These are phyloP conservation scores for Larimichthys crocea DNA, from an alignment of 2,113 vertebrate genomes.

Conservation along the genomic window DNA sequence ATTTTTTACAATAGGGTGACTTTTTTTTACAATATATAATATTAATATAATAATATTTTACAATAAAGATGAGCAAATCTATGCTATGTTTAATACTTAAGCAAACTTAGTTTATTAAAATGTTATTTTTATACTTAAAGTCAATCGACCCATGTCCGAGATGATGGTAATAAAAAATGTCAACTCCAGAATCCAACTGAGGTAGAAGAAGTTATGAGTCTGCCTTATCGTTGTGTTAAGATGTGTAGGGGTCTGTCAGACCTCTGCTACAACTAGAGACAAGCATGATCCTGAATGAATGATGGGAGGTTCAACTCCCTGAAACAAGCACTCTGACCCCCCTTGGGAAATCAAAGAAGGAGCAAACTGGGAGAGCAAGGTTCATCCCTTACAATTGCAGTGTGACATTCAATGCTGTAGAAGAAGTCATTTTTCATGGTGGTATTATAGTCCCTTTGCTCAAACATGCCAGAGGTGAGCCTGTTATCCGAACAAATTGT, in stretches of 20 bases:
- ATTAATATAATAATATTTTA: too few relatives aligned
- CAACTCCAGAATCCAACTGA: slow-evolving; percentile 26
- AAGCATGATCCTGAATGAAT: slow-evolving; percentile 49
- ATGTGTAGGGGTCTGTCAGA: slow-evolving; percentile 44
- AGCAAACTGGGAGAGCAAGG: slow-evolving; percentile 58
- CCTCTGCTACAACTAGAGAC: slow-evolving; percentile 4
- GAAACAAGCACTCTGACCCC: slow-evolving; percentile 54
- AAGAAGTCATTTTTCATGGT: slow-evolving; percentile 68
- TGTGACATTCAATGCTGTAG: slow-evolving; percentile 60
- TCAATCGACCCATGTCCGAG: background rate
- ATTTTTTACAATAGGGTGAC: too few relatives aligned
- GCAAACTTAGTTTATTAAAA: background rate
- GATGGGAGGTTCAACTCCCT: slow-evolving; percentile 58
- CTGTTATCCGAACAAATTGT: slow-evolving; percentile 35
- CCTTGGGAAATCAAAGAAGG: slow-evolving; percentile 82
- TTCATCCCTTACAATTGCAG: slow-evolving; percentile 60
- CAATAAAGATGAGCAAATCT: too few relatives aligned
- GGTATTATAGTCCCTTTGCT: slow-evolving; percentile 12
- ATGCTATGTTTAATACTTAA: background rate
- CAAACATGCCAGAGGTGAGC: slow-evolving; percentile 5
- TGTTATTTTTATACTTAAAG: background rate
- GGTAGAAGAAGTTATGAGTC: slow-evolving; percentile 5
- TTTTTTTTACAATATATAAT: too few relatives aligned
- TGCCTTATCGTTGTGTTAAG: slow-evolving; percentile 44
- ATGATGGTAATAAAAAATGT: slow-evolving; percentile 29